Base-by-base conservation (phyloP, 1,140 invertebrate genomes). In the Spodoptera frugiperda region DNA sequence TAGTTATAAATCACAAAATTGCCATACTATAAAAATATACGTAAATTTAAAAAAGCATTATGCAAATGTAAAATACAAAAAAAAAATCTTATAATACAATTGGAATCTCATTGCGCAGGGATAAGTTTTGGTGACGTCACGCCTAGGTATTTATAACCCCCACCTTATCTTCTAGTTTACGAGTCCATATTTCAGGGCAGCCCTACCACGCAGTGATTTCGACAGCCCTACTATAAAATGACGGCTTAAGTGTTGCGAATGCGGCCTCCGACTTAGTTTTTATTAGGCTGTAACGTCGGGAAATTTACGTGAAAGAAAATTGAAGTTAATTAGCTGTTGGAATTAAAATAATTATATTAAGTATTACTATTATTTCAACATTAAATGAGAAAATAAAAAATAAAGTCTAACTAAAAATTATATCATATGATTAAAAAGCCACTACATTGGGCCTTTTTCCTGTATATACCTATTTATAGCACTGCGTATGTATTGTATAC, bases 81-180 rank as follows among this genome's bases (percentile, higher is more conserved):
- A 87, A 82, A 86, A 85, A 82, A 82, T 85, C 83, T 81, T 87
- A 81, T 87, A 82, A 86, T 81, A 80, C 84, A 89, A 89, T 88
- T 88, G 85, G 89, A 91, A 87, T 84, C 87, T 82, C 84, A 86
- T 89, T 85, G 82, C 79, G 53, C 85, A 80, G 81, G 85, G 86
- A 78, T 74, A 78, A 71, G 51, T 61, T 74, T 71, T 72, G 76
- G 78, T 80, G 75, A 79, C 81, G 79, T 65, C 21, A 77, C 84
- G 82, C 82, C 83, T 87, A 81, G 78, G 77, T 85, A 87, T 83
- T 87, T 88, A 89, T 87, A 83, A 77, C 83, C 21, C 17, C 21
- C 59, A 83, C 84, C 85, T 88, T 87, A 86, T 84, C 84, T 86
- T 44, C 63, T 51, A 61, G 14, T 55, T 74, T 59, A 78, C 70